These are phyloP conservation scores for Dione vanillae DNA, from an alignment of 2,888 invertebrate genomes.

Conservation along the genomic window DNA sequence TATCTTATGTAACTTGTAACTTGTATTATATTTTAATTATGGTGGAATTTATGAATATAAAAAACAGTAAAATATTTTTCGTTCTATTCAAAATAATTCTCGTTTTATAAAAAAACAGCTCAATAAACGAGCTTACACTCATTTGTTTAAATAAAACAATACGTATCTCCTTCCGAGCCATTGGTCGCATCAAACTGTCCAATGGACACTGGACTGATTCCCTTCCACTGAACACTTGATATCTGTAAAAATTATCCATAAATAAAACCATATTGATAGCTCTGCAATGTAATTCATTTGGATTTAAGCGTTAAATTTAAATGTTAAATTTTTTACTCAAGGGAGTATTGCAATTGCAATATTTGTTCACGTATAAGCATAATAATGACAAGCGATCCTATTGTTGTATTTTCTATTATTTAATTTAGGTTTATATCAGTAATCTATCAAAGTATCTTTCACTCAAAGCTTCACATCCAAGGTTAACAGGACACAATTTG, in stretches of 20 bases:
- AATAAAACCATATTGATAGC: conserved; percentile 36
- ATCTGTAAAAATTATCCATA: conserved; percentile 44
- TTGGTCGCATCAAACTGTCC: conserved; percentile 64
- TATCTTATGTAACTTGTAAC: background rate
- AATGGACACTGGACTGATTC: conserved; percentile 66
- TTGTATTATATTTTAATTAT: background rate
- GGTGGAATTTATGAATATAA: background rate
- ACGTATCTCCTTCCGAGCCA: conserved; percentile 65
- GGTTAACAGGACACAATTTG: no score
- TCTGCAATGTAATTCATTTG: conserved; percentile 34
- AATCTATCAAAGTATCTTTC: no score
- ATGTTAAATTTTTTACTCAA: background rate
- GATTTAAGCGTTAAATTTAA: conserved; percentile 27
- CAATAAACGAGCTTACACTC: conserved; percentile 49
- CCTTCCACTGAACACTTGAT: conserved; percentile 59
- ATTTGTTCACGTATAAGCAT: no score
- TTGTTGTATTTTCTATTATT: no score
- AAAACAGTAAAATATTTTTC: background rate
- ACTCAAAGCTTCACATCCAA: no score
- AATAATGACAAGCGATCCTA: no score
- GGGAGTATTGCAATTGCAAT: background rate
- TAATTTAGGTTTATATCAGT: no score
- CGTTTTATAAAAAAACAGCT: background rate
- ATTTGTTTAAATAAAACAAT: conserved; percentile 69
- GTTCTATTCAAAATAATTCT: background rate